phyloP scores from a whole-genome alignment of 1,140 invertebrate genomes.

The Drosophila prosaltans region DNA sequence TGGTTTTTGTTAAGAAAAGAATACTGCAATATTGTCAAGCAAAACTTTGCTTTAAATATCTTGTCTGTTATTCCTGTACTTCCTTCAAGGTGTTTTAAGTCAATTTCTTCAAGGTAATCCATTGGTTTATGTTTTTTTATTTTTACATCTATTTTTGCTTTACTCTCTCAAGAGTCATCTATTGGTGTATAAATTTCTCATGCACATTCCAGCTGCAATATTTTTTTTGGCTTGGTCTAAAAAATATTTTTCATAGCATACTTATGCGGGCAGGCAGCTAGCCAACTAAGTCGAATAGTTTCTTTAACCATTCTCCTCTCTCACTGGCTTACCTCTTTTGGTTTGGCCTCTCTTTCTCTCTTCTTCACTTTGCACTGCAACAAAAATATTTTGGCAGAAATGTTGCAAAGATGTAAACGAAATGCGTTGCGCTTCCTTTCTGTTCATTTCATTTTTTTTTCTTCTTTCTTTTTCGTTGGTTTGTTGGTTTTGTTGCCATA shows the following conservation, averaged over 20 bases:
- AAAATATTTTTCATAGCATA: constrained; percentile 44
- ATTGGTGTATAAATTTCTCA: not conserved
- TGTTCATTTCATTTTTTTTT: not conserved
- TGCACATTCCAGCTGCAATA: constrained; percentile 29
- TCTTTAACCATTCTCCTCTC: constrained; percentile 22
- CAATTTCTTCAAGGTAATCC: not conserved
- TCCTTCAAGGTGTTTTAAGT: not conserved
- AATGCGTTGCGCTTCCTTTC: constrained; percentile 40
- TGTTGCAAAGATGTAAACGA: constrained; percentile 72
- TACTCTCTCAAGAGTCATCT: not conserved
- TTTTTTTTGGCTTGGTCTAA: constrained; percentile 8
- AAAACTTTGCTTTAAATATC: no score
- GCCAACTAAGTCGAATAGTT: constrained; percentile 53
- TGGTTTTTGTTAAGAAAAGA: no score
- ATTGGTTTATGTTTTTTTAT: not conserved
- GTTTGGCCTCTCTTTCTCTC: constrained; percentile 1
- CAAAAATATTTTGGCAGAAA: constrained; percentile 64
- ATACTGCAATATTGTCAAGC: no score
- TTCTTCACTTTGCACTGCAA: constrained; percentile 36
- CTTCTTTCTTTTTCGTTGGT: not conserved
- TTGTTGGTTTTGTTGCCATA: not conserved
- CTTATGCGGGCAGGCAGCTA: constrained; percentile 39
- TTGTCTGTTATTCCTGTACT: no score
- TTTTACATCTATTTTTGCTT: not conserved
- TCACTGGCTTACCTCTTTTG: not conserved